Evolutionary conservation across 2,113 vertebrate species (phyloP), one percentile per base, ranked within the genome.

Genomic region (Rhagologus leucostigma): DNA sequence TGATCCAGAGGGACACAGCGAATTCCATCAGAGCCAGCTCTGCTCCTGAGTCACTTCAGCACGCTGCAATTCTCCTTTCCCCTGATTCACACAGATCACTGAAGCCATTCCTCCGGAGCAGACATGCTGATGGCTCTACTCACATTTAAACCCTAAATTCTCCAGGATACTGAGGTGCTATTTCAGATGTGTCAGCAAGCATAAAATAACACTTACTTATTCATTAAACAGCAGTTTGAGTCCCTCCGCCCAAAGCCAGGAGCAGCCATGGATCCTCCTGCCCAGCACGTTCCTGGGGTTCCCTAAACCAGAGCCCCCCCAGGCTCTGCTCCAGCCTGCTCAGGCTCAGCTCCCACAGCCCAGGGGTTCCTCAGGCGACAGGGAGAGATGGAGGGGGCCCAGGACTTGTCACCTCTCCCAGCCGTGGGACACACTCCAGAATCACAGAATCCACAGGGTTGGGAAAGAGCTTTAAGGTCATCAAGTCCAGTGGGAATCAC

Each of bases 81-180:
- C 15, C 35, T 2, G 6, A 2, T 26, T 17, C 74, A n/a, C 33
- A 16, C 64, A 11, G 16, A 56, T 3, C 65, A 13, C 14, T 7
- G 21, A 4, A 12, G 12, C 39, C 41, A 2, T 9, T 47, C 53
- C 49, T 30, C 33, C 23, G 3, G 1, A 50, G 84, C 67, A 67
- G 19, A 3, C 21, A 1, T 1, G n/a, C 53, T 0, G 22, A 7
- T 23, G 56, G 21, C 33, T 57, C 56, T 7, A 7, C 56, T 35
- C 56, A 35, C 6, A 7, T 16, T 49, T 7, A 22, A 57, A 23
- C 32, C 47, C 49, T 4, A 1, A 32, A 23, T 8, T 16, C 55
- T 20, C 73, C 6, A 2, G 10, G 71, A 4, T 7, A 0, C 53
- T 1, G 18, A 15, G 63, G 6, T 6, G 47, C 2, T 0, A 0